phyloP scores from a whole-genome alignment of 1,140 invertebrate genomes.

The Papilio helenus region DNA sequence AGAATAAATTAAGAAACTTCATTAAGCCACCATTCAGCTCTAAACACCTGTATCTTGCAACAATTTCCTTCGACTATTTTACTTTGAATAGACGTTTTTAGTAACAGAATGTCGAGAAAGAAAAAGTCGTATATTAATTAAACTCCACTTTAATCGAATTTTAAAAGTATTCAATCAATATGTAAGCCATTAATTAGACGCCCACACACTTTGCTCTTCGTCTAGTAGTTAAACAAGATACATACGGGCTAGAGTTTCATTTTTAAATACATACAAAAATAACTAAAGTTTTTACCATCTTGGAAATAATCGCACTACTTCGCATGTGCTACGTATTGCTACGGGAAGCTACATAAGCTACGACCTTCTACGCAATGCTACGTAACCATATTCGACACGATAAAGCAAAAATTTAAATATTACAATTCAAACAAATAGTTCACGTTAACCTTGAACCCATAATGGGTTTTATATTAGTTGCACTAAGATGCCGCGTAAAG shows the following conservation, averaged over 20 bases:
- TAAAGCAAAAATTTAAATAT: too few species aligned
- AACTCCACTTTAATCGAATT: neutral
- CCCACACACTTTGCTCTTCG: neutral
- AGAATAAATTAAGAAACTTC: constrained; percentile 19
- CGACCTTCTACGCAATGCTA: too few species aligned
- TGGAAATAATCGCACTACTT: neutral
- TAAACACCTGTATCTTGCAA: constrained; percentile 15
- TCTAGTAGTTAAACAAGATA: constrained; percentile 3
- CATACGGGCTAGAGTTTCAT: neutral
- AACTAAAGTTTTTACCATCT: too few species aligned
- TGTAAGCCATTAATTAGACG: constrained; percentile 4
- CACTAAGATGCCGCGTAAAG: neutral
- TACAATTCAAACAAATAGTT: too few species aligned
- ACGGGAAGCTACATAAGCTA: neutral
- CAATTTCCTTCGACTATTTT: neutral
- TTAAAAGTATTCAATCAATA: constrained; percentile 8
- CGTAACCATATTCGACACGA: too few species aligned
- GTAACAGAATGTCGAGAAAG: too few species aligned
- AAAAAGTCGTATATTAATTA: neutral
- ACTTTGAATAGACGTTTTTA: neutral
- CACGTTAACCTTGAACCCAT: too few species aligned
- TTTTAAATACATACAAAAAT: neutral
- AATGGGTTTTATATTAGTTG: too few species aligned
- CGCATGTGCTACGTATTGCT: neutral
- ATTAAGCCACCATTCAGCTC: neutral